phyloP scores from a whole-genome alignment of 2,797 vertebrate genomes.

The Phylloscopus collybita region DNA sequence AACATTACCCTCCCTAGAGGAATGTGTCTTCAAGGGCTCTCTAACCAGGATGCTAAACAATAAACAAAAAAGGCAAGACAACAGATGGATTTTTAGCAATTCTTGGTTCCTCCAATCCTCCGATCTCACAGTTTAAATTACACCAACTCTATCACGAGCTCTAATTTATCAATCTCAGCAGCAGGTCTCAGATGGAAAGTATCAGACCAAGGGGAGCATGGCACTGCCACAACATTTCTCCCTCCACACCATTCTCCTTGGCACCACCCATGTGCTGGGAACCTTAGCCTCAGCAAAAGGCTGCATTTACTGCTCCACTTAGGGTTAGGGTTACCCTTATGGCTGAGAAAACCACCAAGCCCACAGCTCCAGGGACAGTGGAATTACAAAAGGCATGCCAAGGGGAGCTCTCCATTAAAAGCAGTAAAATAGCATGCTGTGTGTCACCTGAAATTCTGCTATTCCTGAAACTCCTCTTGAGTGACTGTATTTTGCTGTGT shows the following conservation, averaged over 20 bases:
- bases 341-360: not conserved
- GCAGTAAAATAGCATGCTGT: not conserved
- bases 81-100: not conserved
- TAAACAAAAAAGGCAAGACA: not conserved
- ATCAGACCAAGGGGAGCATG: accelerated
- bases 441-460: not conserved
- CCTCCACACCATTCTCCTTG: not conserved
- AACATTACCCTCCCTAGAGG: not conserved
- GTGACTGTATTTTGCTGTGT: not conserved
- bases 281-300: not conserved
- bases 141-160: not conserved
- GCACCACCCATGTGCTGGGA: not conserved
- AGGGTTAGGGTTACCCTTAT: not conserved
- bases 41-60: not conserved
- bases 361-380: not conserved
- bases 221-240: not conserved
- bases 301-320: not conserved
- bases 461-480: not conserved
- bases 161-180: not conserved
- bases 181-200: not conserved
- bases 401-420: not conserved
- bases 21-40: not conserved
- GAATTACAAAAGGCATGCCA: not conserved
- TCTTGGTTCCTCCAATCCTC: not conserved
- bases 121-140: not conserved